These are phyloP conservation scores for Acanthaster planci DNA, from an alignment of 35 echinoderm and acorn worm genomes.

Conservation along the genomic window DNA sequence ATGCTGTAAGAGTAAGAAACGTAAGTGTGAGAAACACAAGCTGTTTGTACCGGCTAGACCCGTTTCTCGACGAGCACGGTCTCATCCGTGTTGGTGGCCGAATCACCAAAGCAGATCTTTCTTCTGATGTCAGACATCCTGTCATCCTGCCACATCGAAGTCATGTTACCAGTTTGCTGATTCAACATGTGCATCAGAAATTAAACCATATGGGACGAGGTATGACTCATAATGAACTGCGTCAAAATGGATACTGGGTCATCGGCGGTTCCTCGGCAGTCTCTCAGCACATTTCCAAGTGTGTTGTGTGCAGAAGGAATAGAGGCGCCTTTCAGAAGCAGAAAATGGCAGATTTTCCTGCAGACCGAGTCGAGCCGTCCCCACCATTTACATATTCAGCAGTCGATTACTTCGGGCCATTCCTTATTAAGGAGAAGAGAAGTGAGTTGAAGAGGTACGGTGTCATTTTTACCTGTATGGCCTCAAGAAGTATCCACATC, in stretches of 20 bases:
- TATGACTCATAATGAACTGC: not conserved
- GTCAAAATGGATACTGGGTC: not conserved
- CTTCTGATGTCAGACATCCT: slow-evolving; percentile 46
- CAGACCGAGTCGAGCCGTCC: slow-evolving; percentile 14
- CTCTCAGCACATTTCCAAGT: not conserved
- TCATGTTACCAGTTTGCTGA: slow-evolving; percentile 64
- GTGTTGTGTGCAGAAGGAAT: not conserved
- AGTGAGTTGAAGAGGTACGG: slow-evolving; percentile 78
- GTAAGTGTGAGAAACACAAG: slow-evolving; percentile 33
- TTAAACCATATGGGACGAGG: slow-evolving; percentile 47
- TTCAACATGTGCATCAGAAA: slow-evolving; percentile 65
- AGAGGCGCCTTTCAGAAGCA: not conserved
- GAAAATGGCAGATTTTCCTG: not conserved
- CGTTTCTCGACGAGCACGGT: slow-evolving; percentile 63
- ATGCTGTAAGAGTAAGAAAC: slow-evolving; percentile 10
- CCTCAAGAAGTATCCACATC: slow-evolving; percentile 64
- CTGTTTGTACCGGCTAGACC: slow-evolving; percentile 61
- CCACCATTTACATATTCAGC: slow-evolving; percentile 69
- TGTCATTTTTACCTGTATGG: slow-evolving; percentile 74
- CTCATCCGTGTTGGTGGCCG: slow-evolving; percentile 77
- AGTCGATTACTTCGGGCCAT: slow-evolving; percentile 80
- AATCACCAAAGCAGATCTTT: slow-evolving; percentile 24
- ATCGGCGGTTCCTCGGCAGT: not conserved
- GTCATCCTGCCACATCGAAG: slow-evolving; percentile 49
- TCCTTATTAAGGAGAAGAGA: slow-evolving; percentile 45